Evolutionary conservation across 2,888 invertebrate genomes (phyloP).

Genomic region (Tenthredo amoena): DNA sequence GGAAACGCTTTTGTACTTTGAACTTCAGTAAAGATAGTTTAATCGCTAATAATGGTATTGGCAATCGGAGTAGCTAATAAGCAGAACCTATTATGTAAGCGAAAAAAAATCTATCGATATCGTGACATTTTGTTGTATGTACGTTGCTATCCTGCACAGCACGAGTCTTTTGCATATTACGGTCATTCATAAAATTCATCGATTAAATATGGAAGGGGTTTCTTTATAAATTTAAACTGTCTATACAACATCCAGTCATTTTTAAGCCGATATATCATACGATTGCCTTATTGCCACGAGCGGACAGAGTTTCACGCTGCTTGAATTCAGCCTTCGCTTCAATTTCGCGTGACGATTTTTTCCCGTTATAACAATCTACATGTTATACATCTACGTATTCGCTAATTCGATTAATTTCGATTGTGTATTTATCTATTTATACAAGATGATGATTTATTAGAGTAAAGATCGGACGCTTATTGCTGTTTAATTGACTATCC

Average conservation of each 20-base stretch:
- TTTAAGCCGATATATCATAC: neutral
- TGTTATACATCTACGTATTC: neutral
- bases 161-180: neutral
- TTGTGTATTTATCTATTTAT: neutral
- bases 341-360: constrained; percentile 59
- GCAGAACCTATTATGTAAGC: neutral
- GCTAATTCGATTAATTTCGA: neutral
- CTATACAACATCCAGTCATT: neutral
- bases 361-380: neutral
- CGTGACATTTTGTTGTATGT: neutral
- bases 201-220: neutral
- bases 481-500: neutral
- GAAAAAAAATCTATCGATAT: neutral
- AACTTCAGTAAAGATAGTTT: neutral
- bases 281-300: neutral
- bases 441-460: neutral
- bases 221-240: neutral
- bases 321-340: constrained; percentile 36
- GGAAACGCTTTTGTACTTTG: neutral
- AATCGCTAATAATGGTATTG: neutral
- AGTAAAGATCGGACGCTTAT: neutral
- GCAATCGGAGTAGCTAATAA: neutral
- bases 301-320: constrained; percentile 34
- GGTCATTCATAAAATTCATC: neutral
- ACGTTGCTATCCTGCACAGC: neutral